These are phyloP conservation scores for Lycorma delicatula DNA, from an alignment of 1,140 invertebrate genomes.

Conservation along the genomic window DNA sequence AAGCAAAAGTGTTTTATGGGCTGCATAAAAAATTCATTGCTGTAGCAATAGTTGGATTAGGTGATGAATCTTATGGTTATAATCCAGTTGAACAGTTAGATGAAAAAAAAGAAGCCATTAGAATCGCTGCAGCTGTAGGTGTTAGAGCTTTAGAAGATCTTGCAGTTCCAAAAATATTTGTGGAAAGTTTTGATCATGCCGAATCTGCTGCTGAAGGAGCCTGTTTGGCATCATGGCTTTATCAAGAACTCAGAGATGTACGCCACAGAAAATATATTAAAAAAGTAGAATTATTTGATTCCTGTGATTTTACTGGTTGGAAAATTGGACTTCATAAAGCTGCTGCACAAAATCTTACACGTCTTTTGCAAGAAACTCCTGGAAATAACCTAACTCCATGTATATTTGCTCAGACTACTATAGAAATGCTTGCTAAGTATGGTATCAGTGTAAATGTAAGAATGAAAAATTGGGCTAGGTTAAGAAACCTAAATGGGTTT, in stretches of 20 bases:
- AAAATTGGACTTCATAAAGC: slow-evolving; percentile 45
- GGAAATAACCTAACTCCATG: slow-evolving; percentile 55
- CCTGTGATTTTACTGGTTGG: slow-evolving; percentile 44
- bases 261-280: slow-evolving; percentile 32
- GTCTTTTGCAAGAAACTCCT: slow-evolving; percentile 51
- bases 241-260: slow-evolving; percentile 44
- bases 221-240: slow-evolving; percentile 38
- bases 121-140: slow-evolving; percentile 41
- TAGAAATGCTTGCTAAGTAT: slow-evolving; percentile 39
- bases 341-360: slow-evolving; percentile 51
- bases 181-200: slow-evolving; percentile 45
- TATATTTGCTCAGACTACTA: slow-evolving; percentile 44
- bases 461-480: slow-evolving; percentile 48
- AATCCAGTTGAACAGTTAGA: slow-evolving; percentile 41
- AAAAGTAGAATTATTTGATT: slow-evolving; percentile 24
- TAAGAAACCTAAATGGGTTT: slow-evolving; percentile 52
- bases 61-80: slow-evolving; percentile 36
- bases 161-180: slow-evolving; percentile 35
- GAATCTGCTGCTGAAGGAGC: slow-evolving; percentile 46
- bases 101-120: slow-evolving; percentile 41
- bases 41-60: slow-evolving; percentile 42
- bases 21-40: slow-evolving; percentile 36
- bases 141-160: slow-evolving; percentile 35
- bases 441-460: slow-evolving; percentile 42
- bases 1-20: slow-evolving; percentile 38